These are phyloP conservation scores for Cisticola juncidis DNA, from an alignment of 2,113 vertebrate genomes.

Conservation along the genomic window DNA sequence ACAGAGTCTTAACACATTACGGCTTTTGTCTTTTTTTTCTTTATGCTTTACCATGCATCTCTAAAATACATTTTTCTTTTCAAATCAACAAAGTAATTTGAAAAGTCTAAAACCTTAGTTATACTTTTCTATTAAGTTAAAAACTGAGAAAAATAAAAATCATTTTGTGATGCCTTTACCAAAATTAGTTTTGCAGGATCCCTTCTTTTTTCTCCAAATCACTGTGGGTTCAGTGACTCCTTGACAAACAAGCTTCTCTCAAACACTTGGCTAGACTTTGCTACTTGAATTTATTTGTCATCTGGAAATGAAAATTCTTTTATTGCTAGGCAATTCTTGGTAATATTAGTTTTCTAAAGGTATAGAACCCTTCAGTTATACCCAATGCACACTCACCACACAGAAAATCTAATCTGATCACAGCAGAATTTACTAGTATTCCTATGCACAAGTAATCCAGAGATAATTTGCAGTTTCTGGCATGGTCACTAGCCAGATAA, in stretches of 20 bases:
- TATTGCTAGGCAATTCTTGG: neutral
- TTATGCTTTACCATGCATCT: neutral
- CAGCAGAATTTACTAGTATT: neutral
- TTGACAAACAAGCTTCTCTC: neutral
- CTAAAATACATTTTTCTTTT: neutral
- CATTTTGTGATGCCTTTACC: accelerated
- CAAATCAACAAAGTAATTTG: neutral
- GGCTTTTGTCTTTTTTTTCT: neutral
- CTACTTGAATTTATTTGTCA: neutral
- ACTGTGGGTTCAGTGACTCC: neutral
- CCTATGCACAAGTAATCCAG: neutral
- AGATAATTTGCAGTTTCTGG: neutral
- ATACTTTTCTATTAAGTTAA: neutral
- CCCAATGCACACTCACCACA: neutral
- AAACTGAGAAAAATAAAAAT: neutral
- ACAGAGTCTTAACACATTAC: neutral
- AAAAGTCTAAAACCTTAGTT: neutral
- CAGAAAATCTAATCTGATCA: neutral
- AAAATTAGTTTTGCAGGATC: neutral
- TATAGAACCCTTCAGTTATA: neutral
- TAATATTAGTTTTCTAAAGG: neutral
- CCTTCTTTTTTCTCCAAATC: neutral
- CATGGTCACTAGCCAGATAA: neutral
- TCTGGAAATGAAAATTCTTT: neutral
- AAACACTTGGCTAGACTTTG: neutral